Percentiles rank a stretch among this genome's conserved stretches.
Evolutionary conservation across 2,113 vertebrate genomes (phyloP).

Genomic region (Etheostoma spectabile): DNA sequence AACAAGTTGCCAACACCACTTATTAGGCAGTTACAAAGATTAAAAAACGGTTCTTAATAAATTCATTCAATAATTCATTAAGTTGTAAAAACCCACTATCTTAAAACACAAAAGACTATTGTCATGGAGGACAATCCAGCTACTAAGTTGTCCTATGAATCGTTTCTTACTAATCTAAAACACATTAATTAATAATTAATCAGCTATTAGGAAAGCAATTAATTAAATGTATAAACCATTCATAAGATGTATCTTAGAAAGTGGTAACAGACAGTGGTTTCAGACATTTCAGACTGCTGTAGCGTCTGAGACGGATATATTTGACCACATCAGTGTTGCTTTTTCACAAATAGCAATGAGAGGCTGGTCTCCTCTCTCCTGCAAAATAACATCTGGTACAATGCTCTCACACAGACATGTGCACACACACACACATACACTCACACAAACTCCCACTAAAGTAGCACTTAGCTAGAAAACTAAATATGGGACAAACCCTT

Average conservation of each 20-base stretch:
- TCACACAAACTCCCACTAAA: background rate
- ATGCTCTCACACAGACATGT: slow-evolving; percentile 32
- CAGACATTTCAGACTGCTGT: background rate
- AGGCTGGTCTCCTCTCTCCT: slow-evolving; percentile 29
- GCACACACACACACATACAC: slow-evolving; percentile 2
- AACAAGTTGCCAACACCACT: background rate
- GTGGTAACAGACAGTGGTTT: background rate
- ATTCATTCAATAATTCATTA: background rate
- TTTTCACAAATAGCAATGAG: slow-evolving; percentile 32
- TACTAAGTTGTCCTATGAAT: background rate
- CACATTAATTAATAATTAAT: background rate
- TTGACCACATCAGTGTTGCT: slow-evolving; percentile 17
- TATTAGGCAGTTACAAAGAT: background rate
- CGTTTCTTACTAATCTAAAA: background rate
- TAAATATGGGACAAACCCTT: slow-evolving; percentile 1
- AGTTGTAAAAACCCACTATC: background rate
- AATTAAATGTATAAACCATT: background rate
- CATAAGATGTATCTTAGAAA: background rate
- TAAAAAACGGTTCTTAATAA: background rate
- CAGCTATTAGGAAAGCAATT: background rate
- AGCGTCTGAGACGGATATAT: background rate
- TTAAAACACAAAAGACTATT: slow-evolving; percentile 1
- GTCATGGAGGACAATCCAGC: background rate
- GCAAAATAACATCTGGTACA: slow-evolving; percentile 69
- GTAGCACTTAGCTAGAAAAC: slow-evolving; percentile 8